Evolutionary conservation across 1,140 invertebrate species (phyloP), one percentile per base, ranked within the genome.

Genomic region (Formica exsecta): DNA sequence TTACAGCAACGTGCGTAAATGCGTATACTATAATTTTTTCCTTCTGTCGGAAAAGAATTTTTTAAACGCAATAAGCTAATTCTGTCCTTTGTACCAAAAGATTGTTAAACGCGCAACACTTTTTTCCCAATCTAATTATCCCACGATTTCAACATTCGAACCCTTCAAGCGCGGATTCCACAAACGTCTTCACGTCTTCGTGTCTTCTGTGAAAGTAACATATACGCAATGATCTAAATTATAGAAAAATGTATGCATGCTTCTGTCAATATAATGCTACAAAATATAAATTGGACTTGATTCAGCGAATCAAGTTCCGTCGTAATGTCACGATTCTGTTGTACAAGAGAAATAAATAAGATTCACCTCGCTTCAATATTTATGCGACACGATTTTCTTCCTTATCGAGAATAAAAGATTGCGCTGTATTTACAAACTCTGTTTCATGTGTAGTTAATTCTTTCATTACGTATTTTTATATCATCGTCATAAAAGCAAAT

Each of bases 351-450:
- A 92, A 90, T 89, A 92, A 92, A 92, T 90, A 92, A 85, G 70
- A 86, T 88, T 87, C 75, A 62, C 36, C 62, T 87, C 38, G 81
- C 61, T 57, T 29, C n/a, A 68, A 51, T 90, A 92, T 88, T 92
- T 91, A 90, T 89, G 92, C 90, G 88, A 88, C 87, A 88, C 87
- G 92, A 73, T 92, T 87, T n/a, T 41, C 61, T 91, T 84, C 75
- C 76, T 86, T 68, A 75, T 86, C 89, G 76, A 57, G 75, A 87
- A 90, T 90, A 75, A 85, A 92, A 92, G 92, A 90, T 88, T 86
- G 90, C 77, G 86, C 87, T 84, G 66, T 93, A 93, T 93, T 92
- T 93, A 93, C 93, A 29, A 76, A 74, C 80, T 85, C 68, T 87
- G 74, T 77, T 86, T 38, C 51, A 59, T 61, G 74, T 61, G 74